phyloP scores from a whole-genome alignment of 2,797 vertebrate genomes.

The Lepilemur ruficaudatus region DNA sequence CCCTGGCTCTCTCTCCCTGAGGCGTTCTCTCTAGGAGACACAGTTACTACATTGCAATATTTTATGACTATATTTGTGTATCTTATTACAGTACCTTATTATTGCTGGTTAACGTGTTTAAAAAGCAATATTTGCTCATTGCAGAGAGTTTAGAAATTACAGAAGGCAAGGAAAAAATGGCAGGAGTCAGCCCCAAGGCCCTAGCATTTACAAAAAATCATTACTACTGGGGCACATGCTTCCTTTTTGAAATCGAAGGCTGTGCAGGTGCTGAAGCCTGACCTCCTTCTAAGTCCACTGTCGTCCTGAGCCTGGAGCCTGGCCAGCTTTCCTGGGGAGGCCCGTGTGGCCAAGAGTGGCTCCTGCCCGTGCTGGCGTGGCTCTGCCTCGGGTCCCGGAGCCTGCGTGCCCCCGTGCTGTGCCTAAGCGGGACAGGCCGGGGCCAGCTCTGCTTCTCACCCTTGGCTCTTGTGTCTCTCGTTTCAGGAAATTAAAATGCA shows the following conservation, averaged over 20 bases:
- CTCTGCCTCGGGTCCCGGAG: background rate
- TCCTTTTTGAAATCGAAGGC: background rate
- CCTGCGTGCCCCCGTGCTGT: background rate
- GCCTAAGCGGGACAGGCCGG: background rate
- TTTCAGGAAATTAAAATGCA: slow-evolving; percentile 95
- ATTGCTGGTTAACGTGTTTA: background rate
- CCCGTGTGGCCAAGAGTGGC: background rate
- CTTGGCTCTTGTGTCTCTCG: slow-evolving; percentile 80
- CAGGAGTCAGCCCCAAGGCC: background rate
- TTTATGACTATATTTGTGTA: background rate
- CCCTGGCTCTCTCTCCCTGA: background rate
- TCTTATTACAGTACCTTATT: background rate
- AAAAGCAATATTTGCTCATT: background rate
- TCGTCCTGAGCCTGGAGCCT: background rate
- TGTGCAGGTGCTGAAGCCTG: background rate
- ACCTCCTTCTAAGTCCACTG: background rate
- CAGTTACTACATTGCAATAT: accelerated
- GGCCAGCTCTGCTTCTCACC: slow-evolving; percentile 51
- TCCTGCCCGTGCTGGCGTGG: background rate
- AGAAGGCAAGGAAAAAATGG: background rate
- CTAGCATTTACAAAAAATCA: accelerated
- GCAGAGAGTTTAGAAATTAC: background rate
- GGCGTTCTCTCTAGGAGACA: background rate
- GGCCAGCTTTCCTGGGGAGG: background rate
- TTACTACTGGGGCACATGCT: accelerated